phyloP scores from a whole-genome alignment of 92 coral and sea anemone genomes.

The Montipora capitata region DNA sequence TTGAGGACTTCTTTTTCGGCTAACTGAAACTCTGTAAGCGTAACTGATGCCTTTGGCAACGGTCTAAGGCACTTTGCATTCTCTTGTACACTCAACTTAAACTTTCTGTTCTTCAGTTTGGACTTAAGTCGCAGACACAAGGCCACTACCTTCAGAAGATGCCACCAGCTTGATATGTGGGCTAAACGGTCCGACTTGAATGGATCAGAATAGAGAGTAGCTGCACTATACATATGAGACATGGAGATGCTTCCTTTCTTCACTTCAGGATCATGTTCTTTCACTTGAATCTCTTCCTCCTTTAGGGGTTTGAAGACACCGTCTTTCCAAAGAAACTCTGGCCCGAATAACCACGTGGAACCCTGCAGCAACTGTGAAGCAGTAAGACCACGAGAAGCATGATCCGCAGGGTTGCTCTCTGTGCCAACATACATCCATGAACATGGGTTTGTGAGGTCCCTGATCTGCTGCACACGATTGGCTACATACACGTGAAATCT shows the following conservation, averaged over 20 bases:
- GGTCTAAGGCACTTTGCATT: too few species aligned
- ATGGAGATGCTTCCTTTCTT: not conserved
- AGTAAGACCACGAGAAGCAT: conserved; percentile 21
- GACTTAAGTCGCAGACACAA: too few species aligned
- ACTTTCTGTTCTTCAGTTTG: too few species aligned
- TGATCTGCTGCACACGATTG: conserved; percentile 3
- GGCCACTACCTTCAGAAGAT: too few species aligned
- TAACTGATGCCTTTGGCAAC: too few species aligned
- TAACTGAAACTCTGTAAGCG: too few species aligned
- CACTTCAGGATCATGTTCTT: conserved; percentile 13
- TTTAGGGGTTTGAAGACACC: too few species aligned
- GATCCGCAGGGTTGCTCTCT: conserved; percentile 28
- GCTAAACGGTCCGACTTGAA: not conserved
- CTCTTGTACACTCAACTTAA: too few species aligned
- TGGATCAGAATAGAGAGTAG: conserved; percentile 1
- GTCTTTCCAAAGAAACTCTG: conserved; percentile 35
- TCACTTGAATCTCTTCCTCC: conserved; percentile 1
- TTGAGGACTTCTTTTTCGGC: not conserved
- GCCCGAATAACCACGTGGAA: conserved; percentile 32
- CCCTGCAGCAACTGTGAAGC: conserved; percentile 1
- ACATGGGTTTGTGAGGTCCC: not conserved
- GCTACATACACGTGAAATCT: conserved; percentile 2
- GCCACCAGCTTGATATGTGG: too few species aligned
- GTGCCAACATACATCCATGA: conserved; percentile 27
- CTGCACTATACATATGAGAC: not conserved